phyloP scores from a whole-genome alignment of 2,797 vertebrate genomes.

The Clarias pachynema region DNA sequence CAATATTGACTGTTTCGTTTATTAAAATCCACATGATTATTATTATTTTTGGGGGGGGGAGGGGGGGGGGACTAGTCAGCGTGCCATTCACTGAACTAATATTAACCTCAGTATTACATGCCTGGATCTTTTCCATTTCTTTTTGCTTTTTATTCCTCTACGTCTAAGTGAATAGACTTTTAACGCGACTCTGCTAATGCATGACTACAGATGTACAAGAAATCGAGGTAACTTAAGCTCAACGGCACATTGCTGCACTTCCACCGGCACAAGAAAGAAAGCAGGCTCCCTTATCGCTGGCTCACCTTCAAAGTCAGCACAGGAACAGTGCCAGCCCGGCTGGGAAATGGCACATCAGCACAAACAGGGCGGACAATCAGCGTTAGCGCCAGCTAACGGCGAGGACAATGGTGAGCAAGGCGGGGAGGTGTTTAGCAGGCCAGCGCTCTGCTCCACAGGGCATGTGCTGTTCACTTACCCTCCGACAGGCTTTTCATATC shows the following conservation, averaged over 20 bases:
- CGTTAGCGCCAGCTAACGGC: slow-evolving; percentile 48
- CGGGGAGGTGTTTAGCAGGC: slow-evolving; percentile 48
- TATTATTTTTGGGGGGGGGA: too few relatives aligned
- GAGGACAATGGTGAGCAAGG: slow-evolving; percentile 49
- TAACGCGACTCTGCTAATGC: neutral
- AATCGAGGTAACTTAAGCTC: neutral
- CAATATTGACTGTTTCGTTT: too few relatives aligned
- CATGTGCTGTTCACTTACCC: slow-evolving; percentile 55
- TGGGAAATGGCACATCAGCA: slow-evolving; percentile 58
- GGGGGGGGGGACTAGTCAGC: too few relatives aligned
- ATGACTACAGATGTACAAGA: neutral
- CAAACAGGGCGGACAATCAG: slow-evolving; percentile 49
- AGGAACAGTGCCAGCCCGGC: slow-evolving; percentile 40
- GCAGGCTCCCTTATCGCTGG: slow-evolving; percentile 39
- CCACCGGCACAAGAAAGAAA: neutral
- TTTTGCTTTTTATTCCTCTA: neutral
- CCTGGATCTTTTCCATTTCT: neutral
- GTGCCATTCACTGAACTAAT: neutral
- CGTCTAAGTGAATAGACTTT: slow-evolving; percentile 17
- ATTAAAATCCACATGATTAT: too few relatives aligned
- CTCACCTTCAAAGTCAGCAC: slow-evolving; percentile 46
- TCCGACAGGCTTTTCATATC: slow-evolving; percentile 54
- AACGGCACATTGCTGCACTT: slow-evolving; percentile 10
- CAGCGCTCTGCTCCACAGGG: slow-evolving; percentile 45
- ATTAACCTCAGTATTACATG: neutral